Percentiles rank a stretch among this genome's conserved stretches.
Conservation (phyloP, 1,140 invertebrate genomes). For the Rhopalosiphum maidis region DNA sequence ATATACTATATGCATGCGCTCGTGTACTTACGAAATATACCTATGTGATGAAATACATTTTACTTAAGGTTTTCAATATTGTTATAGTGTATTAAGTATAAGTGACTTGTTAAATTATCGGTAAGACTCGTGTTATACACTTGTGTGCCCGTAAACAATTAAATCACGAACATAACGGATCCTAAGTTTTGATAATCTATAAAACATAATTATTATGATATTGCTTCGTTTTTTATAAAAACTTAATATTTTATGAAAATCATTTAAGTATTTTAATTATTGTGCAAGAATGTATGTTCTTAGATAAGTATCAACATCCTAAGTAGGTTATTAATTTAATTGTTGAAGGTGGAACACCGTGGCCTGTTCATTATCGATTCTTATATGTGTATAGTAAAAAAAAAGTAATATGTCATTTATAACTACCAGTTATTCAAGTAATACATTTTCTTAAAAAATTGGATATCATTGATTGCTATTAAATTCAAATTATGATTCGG, state of each 20-base stretch:
- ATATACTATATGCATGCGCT: not conserved
- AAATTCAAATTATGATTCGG: not conserved
- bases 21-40: not conserved
- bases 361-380: too few species aligned
- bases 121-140: not conserved
- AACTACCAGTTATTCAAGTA: not conserved
- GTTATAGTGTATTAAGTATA: not conserved
- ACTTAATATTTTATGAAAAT: not conserved
- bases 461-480: not conserved
- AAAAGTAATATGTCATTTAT: not conserved
- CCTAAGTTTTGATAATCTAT: not conserved
- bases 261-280: not conserved
- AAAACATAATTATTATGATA: not conserved
- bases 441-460: not conserved
- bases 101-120: not conserved
- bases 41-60: not conserved
- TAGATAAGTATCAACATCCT: not conserved
- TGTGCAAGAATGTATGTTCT: not conserved
- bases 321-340: not conserved
- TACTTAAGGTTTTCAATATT: not conserved
- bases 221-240: not conserved
- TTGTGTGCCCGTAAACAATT: not conserved
- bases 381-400: not conserved
- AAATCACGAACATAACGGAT: not conserved
- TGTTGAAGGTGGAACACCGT: not conserved